These are phyloP conservation scores for Pachyseris speciosa DNA, from an alignment of 64 coral and sea anemone genomes.

Conservation along the genomic window DNA sequence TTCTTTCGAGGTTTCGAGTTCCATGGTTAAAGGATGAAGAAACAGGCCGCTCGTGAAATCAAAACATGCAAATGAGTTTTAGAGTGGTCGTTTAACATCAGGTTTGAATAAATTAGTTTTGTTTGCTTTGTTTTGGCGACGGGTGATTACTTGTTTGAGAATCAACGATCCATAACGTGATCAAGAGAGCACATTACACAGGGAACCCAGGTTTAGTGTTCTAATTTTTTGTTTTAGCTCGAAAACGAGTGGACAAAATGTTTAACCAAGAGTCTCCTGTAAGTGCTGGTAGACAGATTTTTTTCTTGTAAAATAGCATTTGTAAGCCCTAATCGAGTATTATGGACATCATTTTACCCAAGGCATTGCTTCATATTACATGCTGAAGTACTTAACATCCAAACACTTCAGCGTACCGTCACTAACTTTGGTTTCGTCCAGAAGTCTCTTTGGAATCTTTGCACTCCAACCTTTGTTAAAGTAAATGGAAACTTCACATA, in stretches of 20 bases:
- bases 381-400: neutral
- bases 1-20: neutral
- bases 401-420: neutral
- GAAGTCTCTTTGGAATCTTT: slow-evolving; percentile 18
- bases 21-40: neutral
- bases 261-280: too few species aligned
- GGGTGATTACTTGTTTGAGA: neutral
- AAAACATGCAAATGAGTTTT: slow-evolving; percentile 8
- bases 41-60: neutral
- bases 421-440: slow-evolving; percentile 5
- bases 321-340: too few species aligned
- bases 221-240: too few species aligned
- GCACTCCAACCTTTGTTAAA: slow-evolving; percentile 32
- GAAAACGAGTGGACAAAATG: too few species aligned
- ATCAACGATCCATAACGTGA: neutral
- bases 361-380: neutral
- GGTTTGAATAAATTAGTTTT: neutral
- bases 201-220: too few species aligned
- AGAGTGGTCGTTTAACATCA: neutral
- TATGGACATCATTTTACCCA: neutral
- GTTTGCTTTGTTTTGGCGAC: neutral
- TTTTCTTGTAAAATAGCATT: too few species aligned
- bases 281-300: too few species aligned
- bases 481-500: slow-evolving; percentile 7
- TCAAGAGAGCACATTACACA: neutral